phyloP scores from a whole-genome alignment of 2,113 vertebrate species.

The Cebidichthys violaceus region DNA sequence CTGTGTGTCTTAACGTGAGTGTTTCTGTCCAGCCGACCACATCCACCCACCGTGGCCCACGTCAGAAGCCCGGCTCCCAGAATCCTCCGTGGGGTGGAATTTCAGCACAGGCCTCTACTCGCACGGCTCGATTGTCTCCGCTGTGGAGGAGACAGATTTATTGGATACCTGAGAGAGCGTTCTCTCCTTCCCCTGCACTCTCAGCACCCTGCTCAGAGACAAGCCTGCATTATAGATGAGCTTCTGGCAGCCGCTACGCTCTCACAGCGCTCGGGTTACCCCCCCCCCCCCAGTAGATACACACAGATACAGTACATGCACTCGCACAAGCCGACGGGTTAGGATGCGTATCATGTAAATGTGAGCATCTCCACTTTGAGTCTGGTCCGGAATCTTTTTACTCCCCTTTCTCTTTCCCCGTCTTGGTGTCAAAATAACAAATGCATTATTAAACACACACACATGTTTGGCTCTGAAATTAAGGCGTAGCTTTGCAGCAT shows the following conservation, averaged over 20 bases:
- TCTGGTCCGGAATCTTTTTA: not conserved
- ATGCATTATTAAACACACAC: slow-evolving; percentile 2
- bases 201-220: slow-evolving; percentile 80
- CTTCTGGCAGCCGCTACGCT: slow-evolving; percentile 74
- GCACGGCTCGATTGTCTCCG: slow-evolving; percentile 74
- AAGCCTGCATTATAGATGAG: slow-evolving; percentile 84
- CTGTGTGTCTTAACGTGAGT: slow-evolving; percentile 17
- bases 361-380: slow-evolving; percentile 14
- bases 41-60: slow-evolving; percentile 38
- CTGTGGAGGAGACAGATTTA: slow-evolving; percentile 80
- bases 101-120: slow-evolving; percentile 68
- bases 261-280: slow-evolving; percentile 80
- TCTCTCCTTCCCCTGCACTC: slow-evolving; percentile 84
- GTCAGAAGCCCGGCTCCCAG: slow-evolving; percentile 65
- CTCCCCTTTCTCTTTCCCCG: not conserved
- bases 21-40: slow-evolving; percentile 41
- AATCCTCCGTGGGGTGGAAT: slow-evolving; percentile 78
- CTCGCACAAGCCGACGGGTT: slow-evolving; percentile 9
- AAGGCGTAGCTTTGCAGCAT: not conserved
- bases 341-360: not conserved
- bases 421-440: not conserved
- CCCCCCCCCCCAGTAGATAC: slow-evolving; percentile 53
- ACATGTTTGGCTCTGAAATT: not conserved
- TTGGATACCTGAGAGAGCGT: slow-evolving; percentile 82
- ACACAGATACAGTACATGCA: slow-evolving; percentile 48